Conservation (phyloP, 2,797 vertebrate genomes). For the Anabas testudineus region DNA sequence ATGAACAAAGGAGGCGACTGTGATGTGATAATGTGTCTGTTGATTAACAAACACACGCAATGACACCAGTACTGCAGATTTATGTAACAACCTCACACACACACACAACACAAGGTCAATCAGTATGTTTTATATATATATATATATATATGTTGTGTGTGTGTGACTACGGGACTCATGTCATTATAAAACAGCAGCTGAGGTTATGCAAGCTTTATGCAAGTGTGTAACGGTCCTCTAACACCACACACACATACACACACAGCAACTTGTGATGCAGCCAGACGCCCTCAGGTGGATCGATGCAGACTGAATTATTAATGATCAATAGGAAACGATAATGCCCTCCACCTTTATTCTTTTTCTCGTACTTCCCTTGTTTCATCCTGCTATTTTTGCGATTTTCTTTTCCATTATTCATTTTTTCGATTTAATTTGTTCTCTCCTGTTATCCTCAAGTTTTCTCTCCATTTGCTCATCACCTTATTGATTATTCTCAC, state of each 20-base stretch:
- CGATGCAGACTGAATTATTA: constrained; percentile 62
- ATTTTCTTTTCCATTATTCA: no score
- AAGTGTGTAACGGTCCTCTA: constrained; percentile 4
- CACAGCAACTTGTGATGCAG: constrained; percentile 9
- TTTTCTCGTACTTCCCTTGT: neutral
- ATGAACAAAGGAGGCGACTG: no score
- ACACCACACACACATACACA: constrained; percentile 12
- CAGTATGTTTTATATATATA: no score
- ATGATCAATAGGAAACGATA: constrained; percentile 27
- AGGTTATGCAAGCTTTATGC: constrained; percentile 44
- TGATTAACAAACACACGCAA: no score
- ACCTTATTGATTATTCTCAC: neutral
- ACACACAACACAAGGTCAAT: no score
- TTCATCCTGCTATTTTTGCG: neutral
- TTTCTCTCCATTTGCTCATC: neutral
- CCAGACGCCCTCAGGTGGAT: constrained; percentile 33
- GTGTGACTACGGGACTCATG: neutral
- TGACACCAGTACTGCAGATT: no score
- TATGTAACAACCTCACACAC: no score
- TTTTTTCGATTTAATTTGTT: neutral
- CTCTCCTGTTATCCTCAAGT: neutral
- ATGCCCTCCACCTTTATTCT: constrained; percentile 6
- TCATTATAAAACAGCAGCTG: constrained; percentile 55
- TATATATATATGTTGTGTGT: no score
- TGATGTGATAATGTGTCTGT: no score